Percentiles rank a stretch among this genome's conserved stretches.
Evolutionary conservation across 2,888 invertebrate genomes (phyloP).

Genomic region (Spilarctia lutea): DNA sequence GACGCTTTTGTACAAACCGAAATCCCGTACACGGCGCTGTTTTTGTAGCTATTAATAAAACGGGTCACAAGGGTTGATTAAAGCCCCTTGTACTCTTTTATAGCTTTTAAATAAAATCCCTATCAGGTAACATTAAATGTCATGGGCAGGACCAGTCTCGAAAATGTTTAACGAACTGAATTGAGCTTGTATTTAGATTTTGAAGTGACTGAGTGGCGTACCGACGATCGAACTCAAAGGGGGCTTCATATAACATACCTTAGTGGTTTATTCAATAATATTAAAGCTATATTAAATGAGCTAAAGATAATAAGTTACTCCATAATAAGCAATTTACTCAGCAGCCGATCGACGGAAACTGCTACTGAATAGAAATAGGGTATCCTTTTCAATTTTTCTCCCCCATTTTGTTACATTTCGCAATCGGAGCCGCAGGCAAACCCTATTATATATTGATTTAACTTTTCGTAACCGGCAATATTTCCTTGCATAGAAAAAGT

Average conservation of each 20-base stretch:
- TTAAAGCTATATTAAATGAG: background rate
- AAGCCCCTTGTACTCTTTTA: constrained; percentile 33
- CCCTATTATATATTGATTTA: background rate
- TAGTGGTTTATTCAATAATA: background rate
- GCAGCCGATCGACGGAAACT: background rate
- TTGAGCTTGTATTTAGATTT: background rate
- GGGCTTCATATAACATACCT: background rate
- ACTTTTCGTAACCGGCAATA: background rate
- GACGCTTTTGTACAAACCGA: constrained; percentile 28
- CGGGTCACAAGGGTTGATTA: constrained; percentile 47
- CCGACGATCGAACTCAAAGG: background rate
- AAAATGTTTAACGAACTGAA: constrained; percentile 6
- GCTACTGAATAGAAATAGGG: background rate
- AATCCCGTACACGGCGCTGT: constrained; percentile 30
- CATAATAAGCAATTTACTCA: background rate
- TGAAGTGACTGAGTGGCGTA: background rate
- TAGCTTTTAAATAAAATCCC: constrained; percentile 20
- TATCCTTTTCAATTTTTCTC: background rate
- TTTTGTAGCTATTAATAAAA: constrained; percentile 43
- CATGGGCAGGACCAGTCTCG: constrained; percentile 14
- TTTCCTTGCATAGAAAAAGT: background rate
- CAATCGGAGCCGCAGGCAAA: background rate
- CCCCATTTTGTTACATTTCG: background rate
- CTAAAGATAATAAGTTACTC: background rate
- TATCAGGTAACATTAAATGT: constrained; percentile 29